Percentiles rank a stretch among this genome's conserved stretches.
These are phyloP conservation scores for Hetaerina titia DNA, from an alignment of 2,888 invertebrate genomes.

Conservation along the genomic window DNA sequence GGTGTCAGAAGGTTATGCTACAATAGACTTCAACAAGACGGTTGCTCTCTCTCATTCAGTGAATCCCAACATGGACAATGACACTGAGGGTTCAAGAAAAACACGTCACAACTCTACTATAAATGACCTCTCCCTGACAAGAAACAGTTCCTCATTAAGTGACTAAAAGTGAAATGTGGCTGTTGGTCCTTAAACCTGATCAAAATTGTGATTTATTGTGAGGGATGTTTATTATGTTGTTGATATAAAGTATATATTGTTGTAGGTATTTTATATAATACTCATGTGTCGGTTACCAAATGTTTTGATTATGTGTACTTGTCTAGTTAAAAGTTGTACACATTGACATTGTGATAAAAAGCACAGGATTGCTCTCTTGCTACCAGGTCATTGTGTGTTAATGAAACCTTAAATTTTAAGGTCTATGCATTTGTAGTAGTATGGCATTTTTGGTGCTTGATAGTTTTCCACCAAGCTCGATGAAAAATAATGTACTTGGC, in stretches of 20 bases:
- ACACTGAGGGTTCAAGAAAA: constrained; percentile 87
- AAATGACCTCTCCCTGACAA: constrained; percentile 78
- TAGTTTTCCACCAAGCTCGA: constrained; percentile 53
- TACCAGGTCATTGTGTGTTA: constrained; percentile 49
- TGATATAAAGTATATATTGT: constrained; percentile 60
- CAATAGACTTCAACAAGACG: constrained; percentile 96
- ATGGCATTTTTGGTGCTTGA: constrained; percentile 65
- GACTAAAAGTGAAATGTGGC: constrained; percentile 75
- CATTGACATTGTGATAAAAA: constrained; percentile 65
- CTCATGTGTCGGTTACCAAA: constrained; percentile 64
- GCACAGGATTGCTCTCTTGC: constrained; percentile 60
- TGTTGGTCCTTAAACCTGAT: constrained; percentile 71
- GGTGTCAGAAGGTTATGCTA: constrained; percentile 86
- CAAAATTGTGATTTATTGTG: constrained; percentile 69
- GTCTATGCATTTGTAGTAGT: constrained; percentile 55
- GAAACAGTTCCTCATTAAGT: constrained; percentile 82
- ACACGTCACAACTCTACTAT: constrained; percentile 90
- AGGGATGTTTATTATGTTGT: constrained; percentile 66
- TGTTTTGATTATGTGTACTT: constrained; percentile 60
- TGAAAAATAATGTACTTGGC: constrained; percentile 57
- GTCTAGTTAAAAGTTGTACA: constrained; percentile 64
- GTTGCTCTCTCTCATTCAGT: constrained; percentile 91
- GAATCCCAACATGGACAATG: constrained; percentile 84
- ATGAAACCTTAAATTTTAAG: constrained; percentile 61
- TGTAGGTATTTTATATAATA: constrained; percentile 67